Evolutionary conservation across 2,113 vertebrate species (phyloP).

Genomic region (Stegastes partitus): DNA sequence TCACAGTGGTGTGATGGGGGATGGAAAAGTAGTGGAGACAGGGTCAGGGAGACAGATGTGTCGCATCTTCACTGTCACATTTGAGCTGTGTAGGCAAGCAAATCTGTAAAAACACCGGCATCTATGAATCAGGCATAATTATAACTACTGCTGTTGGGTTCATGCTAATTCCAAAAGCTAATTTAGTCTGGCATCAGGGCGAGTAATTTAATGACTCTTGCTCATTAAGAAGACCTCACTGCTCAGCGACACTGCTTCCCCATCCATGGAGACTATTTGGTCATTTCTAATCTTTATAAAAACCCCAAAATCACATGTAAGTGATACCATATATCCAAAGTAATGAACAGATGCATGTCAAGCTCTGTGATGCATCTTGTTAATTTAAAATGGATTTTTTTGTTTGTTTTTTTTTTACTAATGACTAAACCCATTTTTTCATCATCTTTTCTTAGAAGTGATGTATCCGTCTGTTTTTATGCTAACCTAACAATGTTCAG

Average conservation of each 20-base stretch:
- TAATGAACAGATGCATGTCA: not conserved
- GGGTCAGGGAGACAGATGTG: conserved; percentile 13
- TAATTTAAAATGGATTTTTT: not conserved
- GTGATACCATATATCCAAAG: not conserved
- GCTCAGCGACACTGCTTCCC: not conserved
- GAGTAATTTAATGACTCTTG: not conserved
- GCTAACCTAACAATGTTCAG: not conserved
- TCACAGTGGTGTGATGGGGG: not conserved
- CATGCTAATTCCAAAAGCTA: not conserved
- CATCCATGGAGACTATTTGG: not conserved
- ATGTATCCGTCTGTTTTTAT: conserved; percentile 8
- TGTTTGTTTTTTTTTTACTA: not conserved
- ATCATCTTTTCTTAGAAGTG: conserved; percentile 3
- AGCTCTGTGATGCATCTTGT: not conserved
- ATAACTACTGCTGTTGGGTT: not conserved
- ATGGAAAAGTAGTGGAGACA: conserved; percentile 19
- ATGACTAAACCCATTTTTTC: not conserved
- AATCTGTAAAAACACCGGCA: not conserved
- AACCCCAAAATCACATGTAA: not conserved
- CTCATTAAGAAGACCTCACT: not conserved
- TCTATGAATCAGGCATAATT: not conserved
- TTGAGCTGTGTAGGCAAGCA: not conserved
- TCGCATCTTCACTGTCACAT: conserved; percentile 7
- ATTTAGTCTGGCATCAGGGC: not conserved
- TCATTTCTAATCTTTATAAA: not conserved